Evolutionary conservation across 2,888 invertebrate species (phyloP).

Genomic region (Lasius fuliginosus): DNA sequence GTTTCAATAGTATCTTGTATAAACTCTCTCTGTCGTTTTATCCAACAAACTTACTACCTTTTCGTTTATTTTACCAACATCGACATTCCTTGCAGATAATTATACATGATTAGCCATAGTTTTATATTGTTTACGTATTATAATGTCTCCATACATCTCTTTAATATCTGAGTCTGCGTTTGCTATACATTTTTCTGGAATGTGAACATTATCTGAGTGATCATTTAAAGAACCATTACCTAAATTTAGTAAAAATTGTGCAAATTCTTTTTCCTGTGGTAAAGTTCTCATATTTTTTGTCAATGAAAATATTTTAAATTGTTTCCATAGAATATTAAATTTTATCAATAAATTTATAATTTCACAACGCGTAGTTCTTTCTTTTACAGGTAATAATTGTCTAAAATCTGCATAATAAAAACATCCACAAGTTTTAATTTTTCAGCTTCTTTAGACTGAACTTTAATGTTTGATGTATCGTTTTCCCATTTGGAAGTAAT

Average conservation of each 20-base stretch:
- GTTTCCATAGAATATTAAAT: too few species aligned
- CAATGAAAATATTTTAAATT: too few species aligned
- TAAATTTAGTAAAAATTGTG: neutral
- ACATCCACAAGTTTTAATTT: too few species aligned
- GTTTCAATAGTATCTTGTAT: slow-evolving; percentile 14
- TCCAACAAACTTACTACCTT: slow-evolving; percentile 1
- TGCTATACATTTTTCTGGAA: slow-evolving; percentile 4
- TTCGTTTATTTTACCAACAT: slow-evolving; percentile 7
- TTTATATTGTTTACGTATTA: neutral
- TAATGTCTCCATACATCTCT: neutral
- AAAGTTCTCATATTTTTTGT: too few species aligned
- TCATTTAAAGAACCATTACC: slow-evolving; percentile 15
- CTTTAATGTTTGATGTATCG: too few species aligned
- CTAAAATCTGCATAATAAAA: too few species aligned
- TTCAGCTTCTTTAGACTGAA: too few species aligned
- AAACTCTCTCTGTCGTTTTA: slow-evolving; percentile 2
- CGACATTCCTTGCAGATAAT: slow-evolving; percentile 7
- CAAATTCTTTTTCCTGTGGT: too few species aligned
- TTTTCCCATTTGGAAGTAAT: too few species aligned
- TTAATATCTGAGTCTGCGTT: neutral
- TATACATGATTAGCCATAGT: neutral
- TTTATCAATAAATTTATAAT: too few species aligned
- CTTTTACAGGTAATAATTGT: too few species aligned
- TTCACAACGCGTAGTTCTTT: too few species aligned
- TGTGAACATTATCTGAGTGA: neutral